Evolutionary conservation across 2,113 vertebrate species (phyloP).

Genomic region (Xiphophorus maculatus): DNA sequence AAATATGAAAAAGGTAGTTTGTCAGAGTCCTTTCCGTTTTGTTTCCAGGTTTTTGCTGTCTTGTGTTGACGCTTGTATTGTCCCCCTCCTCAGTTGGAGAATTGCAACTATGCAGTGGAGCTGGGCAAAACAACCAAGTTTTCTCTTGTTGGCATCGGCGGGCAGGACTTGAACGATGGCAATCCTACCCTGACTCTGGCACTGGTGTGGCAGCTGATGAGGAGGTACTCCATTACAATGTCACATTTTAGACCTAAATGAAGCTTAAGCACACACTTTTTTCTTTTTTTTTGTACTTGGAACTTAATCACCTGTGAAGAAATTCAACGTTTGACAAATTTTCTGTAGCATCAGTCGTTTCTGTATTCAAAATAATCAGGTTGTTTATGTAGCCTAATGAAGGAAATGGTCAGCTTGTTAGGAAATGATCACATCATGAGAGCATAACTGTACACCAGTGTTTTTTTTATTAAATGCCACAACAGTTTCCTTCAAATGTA

Average conservation of each 20-base stretch:
- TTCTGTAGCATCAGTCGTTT: too few relatives aligned
- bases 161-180: slow-evolving; percentile 93
- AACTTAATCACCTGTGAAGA: too few relatives aligned
- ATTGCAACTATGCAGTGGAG: slow-evolving; percentile 95
- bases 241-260: neutral
- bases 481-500: too few relatives aligned
- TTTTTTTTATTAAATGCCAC: too few relatives aligned
- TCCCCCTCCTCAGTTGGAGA: slow-evolving; percentile 86
- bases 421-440: too few relatives aligned
- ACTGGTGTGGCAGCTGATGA: slow-evolving; percentile 96
- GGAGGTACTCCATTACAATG: slow-evolving; percentile 81
- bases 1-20: slow-evolving; percentile 94
- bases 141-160: slow-evolving; percentile 94
- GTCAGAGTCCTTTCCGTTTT: neutral
- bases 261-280: too few relatives aligned
- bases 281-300: too few relatives aligned
- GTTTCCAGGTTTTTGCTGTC: accelerated
- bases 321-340: too few relatives aligned
- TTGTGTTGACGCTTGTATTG: neutral
- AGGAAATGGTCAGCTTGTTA: too few relatives aligned
- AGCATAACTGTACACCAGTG: too few relatives aligned
- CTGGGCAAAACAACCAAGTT: slow-evolving; percentile 92
- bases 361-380: too few relatives aligned
- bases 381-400: too few relatives aligned
- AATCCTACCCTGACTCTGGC: slow-evolving; percentile 90